Base-by-base conservation (phyloP, 2,888 invertebrate genomes). In the Macaria notata region DNA sequence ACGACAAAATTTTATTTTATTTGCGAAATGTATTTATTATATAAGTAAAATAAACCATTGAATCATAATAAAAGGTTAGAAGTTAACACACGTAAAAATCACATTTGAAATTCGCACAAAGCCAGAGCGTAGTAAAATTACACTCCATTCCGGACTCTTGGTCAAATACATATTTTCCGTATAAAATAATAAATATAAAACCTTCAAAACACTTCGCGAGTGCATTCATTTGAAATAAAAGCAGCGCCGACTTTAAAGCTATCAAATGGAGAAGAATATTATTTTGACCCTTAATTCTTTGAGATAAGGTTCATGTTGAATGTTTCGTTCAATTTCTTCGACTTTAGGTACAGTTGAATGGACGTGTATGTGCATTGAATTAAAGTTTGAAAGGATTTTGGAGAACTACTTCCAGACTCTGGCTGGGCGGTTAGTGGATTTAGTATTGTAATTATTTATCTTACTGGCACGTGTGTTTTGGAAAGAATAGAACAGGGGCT, bases 371-470 rank as follows among this genome's bases (percentile, higher is more conserved):
- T 66, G 68, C 73, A 68, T 64, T 63, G 68, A 71, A 73, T 74
- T 74, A 76, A 76, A 70, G 65, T 71, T 64, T 69, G 64, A 73
- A 68, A 69, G 66, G 70, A 70, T 71, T 75, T 74, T 62, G 61
- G 69, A 66, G 54, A 49, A 51, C 54, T 47, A 50, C 54, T 49
- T 52, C 33, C 9, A 31, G 39, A 9, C 9, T 48, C 36, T 8
- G 9, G 38, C 48, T 31, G 8, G 31, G 29, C 31, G n/a, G 46
- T 31, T 36, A 36, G 33, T 36, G 33, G 33, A 36, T 3, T 36
- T 36, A 36, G 33, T 36, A 36, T 36, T 6, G 33, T 36, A 6
- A 36, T 36, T 36, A 36, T 36, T 36, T 36, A 36, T 36, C 7
- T 36, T 19, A 19, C 19, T 19, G 19, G 19, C 2, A 19, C 19